phyloP scores from a whole-genome alignment of 2,113 vertebrate genomes.

The Scytalopus superciliaris region DNA sequence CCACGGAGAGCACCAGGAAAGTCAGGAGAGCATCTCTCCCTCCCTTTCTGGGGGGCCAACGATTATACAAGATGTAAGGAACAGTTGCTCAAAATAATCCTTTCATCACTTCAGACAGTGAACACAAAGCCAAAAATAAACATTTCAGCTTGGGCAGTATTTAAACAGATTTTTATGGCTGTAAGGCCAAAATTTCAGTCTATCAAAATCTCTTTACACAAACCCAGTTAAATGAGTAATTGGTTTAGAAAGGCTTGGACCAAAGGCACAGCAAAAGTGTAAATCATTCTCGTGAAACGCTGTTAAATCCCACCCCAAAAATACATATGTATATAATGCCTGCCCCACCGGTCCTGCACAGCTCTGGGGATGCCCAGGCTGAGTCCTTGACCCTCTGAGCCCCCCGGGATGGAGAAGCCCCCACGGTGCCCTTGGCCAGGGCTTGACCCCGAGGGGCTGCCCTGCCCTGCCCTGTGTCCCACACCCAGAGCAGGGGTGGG shows the following conservation, averaged over 20 bases:
- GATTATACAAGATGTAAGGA: background rate
- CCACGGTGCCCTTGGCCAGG: background rate
- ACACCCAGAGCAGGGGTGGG: too few species aligned
- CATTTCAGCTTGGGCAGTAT: background rate
- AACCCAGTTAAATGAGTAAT: background rate
- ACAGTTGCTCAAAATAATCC: background rate
- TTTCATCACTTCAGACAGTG: conserved; percentile 4
- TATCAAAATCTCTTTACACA: background rate
- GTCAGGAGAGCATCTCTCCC: background rate
- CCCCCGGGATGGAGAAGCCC: background rate
- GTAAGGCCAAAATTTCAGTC: background rate
- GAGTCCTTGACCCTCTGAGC: background rate
- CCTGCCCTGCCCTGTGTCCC: too few species aligned
- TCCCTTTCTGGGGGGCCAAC: background rate
- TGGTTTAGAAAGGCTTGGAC: background rate
- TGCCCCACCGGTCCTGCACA: background rate
- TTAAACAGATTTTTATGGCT: background rate
- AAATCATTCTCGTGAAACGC: background rate
- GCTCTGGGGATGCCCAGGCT: background rate
- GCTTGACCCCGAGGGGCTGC: background rate
- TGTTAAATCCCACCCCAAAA: background rate
- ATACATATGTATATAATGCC: fast-evolving
- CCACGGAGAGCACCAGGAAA: background rate
- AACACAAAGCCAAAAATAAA: conserved; percentile 22
- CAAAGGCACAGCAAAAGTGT: background rate